A percentile compares a stretch with the other conserved stretches of the same genome.
These are phyloP conservation scores for Monochamus alternatus DNA, from an alignment of 2,888 invertebrate species.

Conservation along the genomic window DNA sequence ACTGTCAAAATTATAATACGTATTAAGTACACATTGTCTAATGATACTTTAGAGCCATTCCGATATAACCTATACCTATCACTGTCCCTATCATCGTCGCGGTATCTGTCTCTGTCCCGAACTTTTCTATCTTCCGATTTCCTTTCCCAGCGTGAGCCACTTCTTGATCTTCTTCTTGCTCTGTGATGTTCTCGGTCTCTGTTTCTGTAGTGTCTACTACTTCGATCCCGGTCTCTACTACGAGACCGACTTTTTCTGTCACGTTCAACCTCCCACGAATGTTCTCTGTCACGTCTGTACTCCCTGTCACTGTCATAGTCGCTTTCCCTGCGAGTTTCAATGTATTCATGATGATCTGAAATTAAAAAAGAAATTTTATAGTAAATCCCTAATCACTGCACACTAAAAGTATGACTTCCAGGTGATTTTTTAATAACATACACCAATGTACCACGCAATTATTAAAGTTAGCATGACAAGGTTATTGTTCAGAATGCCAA, in stretches of 20 bases:
- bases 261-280: slow-evolving; percentile 51
- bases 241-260: slow-evolving; percentile 64
- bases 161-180: slow-evolving; percentile 63
- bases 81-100: slow-evolving; percentile 70
- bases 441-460: too few species aligned
- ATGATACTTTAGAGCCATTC: slow-evolving; percentile 56
- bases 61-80: slow-evolving; percentile 67
- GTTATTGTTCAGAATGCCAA: too few species aligned
- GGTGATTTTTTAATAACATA: too few species aligned
- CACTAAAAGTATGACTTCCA: too few species aligned
- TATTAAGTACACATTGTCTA: slow-evolving; percentile 55
- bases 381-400: too few species aligned
- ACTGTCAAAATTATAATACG: slow-evolving; percentile 66
- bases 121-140: slow-evolving; percentile 65
- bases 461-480: too few species aligned
- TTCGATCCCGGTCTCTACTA: slow-evolving; percentile 63
- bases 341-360: slow-evolving; percentile 61
- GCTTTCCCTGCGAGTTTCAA: slow-evolving; percentile 63
- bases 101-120: slow-evolving; percentile 67
- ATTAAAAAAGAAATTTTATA: slow-evolving; percentile 15
- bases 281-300: slow-evolving; percentile 55
- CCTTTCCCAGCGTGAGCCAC: slow-evolving; percentile 68
- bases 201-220: slow-evolving; percentile 62
- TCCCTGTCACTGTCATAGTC: slow-evolving; percentile 69
- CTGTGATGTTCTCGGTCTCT: slow-evolving; percentile 63